Evolutionary conservation across 2,113 vertebrate genomes (phyloP).

Genomic region (Gymnocephalus cernua): DNA sequence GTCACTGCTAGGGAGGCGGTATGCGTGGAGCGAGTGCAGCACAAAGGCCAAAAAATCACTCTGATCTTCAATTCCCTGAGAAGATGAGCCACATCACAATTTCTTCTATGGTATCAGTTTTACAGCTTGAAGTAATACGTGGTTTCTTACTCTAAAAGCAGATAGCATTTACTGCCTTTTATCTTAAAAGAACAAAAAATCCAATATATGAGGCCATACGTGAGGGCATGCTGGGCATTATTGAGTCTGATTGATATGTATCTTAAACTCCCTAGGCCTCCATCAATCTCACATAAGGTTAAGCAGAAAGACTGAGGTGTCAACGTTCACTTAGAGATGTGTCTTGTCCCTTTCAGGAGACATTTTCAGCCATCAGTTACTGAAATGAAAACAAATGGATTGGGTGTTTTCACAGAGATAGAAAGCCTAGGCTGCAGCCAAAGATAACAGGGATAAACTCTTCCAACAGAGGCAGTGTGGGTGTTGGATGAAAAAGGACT

Average conservation of each 20-base stretch:
- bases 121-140: conserved; percentile 38
- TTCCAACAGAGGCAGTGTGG: conserved; percentile 43
- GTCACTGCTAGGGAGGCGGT: conserved; percentile 40
- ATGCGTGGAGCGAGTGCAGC: conserved; percentile 20
- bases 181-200: conserved; percentile 36
- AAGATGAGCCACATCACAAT: conserved; percentile 63
- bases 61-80: conserved; percentile 64
- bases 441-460: conserved; percentile 61
- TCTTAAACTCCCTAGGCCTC: conserved; percentile 23
- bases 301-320: conserved; percentile 34
- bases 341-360: conserved; percentile 62
- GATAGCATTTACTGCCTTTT: conserved; percentile 38
- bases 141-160: conserved; percentile 34
- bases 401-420: conserved; percentile 62
- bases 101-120: conserved; percentile 50
- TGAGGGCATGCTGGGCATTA: conserved; percentile 22
- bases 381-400: conserved; percentile 79
- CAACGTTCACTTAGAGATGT: conserved; percentile 52
- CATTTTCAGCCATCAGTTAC: conserved; percentile 72
- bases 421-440: conserved; percentile 56
- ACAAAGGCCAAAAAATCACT: conserved; percentile 62
- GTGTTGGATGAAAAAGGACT: conserved; percentile 47
- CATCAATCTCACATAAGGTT: conserved; percentile 49
- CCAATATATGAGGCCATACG: conserved; percentile 36
- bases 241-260: conserved; percentile 50